Base-by-base conservation (phyloP, 1,140 invertebrate genomes). In the Zaprionus gabonicus region DNA sequence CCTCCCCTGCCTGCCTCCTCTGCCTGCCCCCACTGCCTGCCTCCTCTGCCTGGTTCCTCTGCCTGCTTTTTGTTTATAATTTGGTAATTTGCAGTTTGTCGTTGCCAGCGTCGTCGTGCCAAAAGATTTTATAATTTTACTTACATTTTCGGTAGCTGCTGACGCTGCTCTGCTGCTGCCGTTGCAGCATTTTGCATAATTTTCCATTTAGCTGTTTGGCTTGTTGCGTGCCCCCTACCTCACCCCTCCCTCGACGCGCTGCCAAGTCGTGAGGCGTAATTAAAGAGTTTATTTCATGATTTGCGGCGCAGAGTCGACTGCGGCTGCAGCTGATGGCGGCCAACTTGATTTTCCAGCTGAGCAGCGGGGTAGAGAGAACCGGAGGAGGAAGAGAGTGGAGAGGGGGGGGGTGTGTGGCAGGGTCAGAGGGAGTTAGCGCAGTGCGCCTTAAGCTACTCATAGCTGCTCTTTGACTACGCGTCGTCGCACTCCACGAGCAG, bases 271-370 rank as follows among this genome's bases (percentile, higher is more conserved):
- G 84, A 87, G 84, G 81, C 85, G 84, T 87, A 87, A 87, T 87
- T 87, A 87, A 88, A 87, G 84, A 87, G 84, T 87, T 90, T 87
- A 87, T 87, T 87, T 84, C 88, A 87, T 87, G 84, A 90, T 87
- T 87, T 87, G 84, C 81, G 70, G 83, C 82, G 79, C 68, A 81
- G 63, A 59, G 62, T 73, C 56, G 41, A 63, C 28, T 79, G 49
- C 5, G 63, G 51, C 73, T 64, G 57, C 65, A 57, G 70, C 64
- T 80, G 77, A 78, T 83, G 83, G 80, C 71, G 81, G 81, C 78
- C 84, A 87, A 88, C 81, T 83, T 76, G 84, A 87, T 87, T 87
- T 87, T 87, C 83, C 84, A 87, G 78, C 80, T 78, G 77, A 84
- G 80, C 80, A 13, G 46, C 0, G 4, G 1, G 10, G 20, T 4